Conservation (phyloP, 2,113 vertebrate genomes). For the Echinops telfairi region DNA sequence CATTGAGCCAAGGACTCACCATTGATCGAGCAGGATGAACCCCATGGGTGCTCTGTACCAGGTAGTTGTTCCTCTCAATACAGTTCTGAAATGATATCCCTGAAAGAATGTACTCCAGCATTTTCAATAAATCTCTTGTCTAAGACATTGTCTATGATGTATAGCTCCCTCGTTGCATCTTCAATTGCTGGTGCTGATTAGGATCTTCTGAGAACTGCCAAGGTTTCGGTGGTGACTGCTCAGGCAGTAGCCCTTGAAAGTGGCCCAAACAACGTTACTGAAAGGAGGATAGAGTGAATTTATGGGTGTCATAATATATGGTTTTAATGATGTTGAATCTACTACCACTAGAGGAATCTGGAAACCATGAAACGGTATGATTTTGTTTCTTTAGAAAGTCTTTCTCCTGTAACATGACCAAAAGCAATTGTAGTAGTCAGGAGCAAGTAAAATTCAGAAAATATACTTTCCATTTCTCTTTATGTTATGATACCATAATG, state of each 20-base stretch:
- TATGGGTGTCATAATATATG: not conserved
- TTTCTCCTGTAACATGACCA: not conserved
- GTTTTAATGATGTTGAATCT: not conserved
- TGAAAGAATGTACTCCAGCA: not conserved
- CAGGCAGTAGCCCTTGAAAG: constrained; percentile 6
- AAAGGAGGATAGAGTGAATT: not conserved
- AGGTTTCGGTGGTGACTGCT: not conserved
- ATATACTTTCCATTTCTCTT: not conserved
- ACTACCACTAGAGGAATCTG: not conserved
- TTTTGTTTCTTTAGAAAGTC: constrained; percentile 36
- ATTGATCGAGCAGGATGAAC: not conserved
- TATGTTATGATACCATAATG: not conserved
- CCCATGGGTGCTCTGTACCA: not conserved
- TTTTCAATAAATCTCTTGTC: constrained; percentile 58
- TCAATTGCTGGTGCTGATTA: not conserved
- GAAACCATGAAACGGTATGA: not conserved
- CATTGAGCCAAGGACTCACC: not conserved
- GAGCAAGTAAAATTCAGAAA: constrained; percentile 1
- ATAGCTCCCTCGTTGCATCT: not conserved
- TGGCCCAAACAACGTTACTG: not conserved
- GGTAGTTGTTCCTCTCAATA: not conserved
- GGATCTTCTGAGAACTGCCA: constrained; percentile 48
- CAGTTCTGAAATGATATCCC: not conserved
- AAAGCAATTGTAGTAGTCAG: not conserved
- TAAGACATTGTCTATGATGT: not conserved